Evolutionary conservation across 2,797 vertebrate genomes (phyloP), one percentile per base, ranked within the genome.

Genomic region (Cuculus canorus): DNA sequence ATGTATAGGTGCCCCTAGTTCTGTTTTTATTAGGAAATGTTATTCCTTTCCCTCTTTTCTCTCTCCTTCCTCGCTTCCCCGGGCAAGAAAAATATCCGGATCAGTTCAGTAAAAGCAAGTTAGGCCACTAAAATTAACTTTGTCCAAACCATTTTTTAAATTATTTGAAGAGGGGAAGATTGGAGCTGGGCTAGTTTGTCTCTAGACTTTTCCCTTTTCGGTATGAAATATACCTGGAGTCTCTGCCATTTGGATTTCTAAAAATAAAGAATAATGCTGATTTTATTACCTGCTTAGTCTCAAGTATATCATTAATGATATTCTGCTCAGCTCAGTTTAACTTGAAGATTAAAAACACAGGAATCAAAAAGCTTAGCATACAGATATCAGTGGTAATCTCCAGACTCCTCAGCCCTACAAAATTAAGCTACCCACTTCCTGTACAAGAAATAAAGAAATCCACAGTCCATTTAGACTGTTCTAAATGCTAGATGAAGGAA

Each of bases 391-490:
- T 43, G 61, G 19, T 39, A 27, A 86, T 63, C 57, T 89, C 41
- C 61, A 78, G 76, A 10, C 35, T 83, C 61, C 57, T 85, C 82
- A 63, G 19, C 22, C 27, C 33, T 63, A 23, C 61, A 78, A 32
- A 92, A 69, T 47, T 41, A 80, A 87, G 28, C 23, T 60, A 39
- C 68, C 25, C 22, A 11, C 52, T 85, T 92, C 60, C 64, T 77
- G 78, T 78, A n/a, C 27, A 59, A 82, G 65, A 88, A 93, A 92
- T 79, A 95, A 82, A 95, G 30, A 92, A 87, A 78, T 45, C 76
- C 82, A 69, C 82, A 94, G 79, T 79, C 54, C 77, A 45, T 82
- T 92, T 66, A 91, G 59, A 12, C 35, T 95, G 79, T 56, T 84
- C 33, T 45, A 32, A 39, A 78, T 83, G 24, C 24, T 88, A 80